phyloP scores from a whole-genome alignment of 2,797 vertebrate genomes.

The Menidia menidia region DNA sequence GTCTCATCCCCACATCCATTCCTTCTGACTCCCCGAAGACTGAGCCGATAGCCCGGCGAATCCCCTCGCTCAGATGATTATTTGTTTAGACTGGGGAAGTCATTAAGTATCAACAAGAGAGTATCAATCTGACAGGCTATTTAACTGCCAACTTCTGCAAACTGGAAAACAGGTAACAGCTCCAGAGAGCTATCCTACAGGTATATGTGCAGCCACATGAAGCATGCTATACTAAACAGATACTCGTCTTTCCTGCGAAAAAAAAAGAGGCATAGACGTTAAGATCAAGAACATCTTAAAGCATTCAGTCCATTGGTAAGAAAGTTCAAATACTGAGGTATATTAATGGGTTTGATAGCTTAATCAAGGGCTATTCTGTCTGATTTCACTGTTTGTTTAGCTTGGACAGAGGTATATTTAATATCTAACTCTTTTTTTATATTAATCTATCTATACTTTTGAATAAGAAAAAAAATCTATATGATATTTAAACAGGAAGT shows the following conservation, averaged over 20 bases:
- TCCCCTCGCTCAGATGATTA: slow-evolving; percentile 75
- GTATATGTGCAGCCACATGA: slow-evolving; percentile 2
- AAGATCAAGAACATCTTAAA: background rate
- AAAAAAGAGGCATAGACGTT: background rate
- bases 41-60: slow-evolving; percentile 56
- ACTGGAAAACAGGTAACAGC: slow-evolving; percentile 23
- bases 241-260: slow-evolving; percentile 4
- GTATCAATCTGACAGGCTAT: slow-evolving; percentile 58
- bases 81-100: slow-evolving; percentile 88
- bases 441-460: background rate
- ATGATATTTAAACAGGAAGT: background rate
- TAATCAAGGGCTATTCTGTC: slow-evolving; percentile 15
- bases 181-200: slow-evolving; percentile 14
- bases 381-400: slow-evolving; percentile 17
- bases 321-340: background rate
- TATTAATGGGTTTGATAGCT: slow-evolving; percentile 8
- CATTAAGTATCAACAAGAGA: slow-evolving; percentile 61
- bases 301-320: background rate
- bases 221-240: slow-evolving; percentile 1
- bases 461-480: background rate
- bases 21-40: slow-evolving; percentile 36
- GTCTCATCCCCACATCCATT: slow-evolving; percentile 60
- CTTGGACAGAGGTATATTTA: background rate
- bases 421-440: background rate
- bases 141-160: slow-evolving; percentile 33